Evolutionary conservation across 2,113 vertebrate genomes (phyloP).

Genomic region (Pachyramphus minor): DNA sequence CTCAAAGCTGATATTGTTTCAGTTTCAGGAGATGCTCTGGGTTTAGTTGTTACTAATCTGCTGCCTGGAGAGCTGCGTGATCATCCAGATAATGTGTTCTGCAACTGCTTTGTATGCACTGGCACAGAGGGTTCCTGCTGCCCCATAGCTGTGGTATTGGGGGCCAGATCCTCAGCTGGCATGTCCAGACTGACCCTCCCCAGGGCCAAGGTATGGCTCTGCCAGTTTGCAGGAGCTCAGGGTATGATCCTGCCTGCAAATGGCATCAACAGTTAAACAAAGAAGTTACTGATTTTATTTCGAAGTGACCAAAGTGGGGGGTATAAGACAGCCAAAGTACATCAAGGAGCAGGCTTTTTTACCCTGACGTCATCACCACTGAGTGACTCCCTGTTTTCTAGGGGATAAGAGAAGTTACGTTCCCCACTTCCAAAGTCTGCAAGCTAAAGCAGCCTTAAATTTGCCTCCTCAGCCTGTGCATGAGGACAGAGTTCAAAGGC

Average conservation of each 20-base stretch:
- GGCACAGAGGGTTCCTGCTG: background rate
- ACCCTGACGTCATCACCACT: background rate
- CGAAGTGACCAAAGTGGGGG: accelerated
- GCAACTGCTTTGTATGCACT: background rate
- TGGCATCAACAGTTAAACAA: background rate
- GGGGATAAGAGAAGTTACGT: accelerated
- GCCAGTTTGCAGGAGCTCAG: background rate
- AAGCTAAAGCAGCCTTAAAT: background rate
- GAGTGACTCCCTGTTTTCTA: background rate
- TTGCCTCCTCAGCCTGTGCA: background rate
- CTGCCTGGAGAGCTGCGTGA: background rate
- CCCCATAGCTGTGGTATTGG: accelerated
- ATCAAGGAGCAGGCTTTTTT: background rate
- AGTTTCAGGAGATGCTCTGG: background rate
- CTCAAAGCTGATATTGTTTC: slow-evolving; percentile 44
- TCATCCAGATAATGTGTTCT: background rate
- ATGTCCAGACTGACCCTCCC: background rate
- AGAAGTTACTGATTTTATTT: background rate
- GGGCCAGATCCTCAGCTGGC: background rate
- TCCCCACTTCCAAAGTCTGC: background rate
- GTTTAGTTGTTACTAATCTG: background rate
- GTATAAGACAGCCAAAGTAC: background rate
- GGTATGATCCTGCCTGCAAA: background rate
- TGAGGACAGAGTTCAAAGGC: background rate
- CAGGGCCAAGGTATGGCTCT: accelerated